A percentile compares a stretch with the other conserved stretches of the same genome.
Evolutionary conservation across 1,140 invertebrate genomes (phyloP).

Genomic region (Spodoptera litura): DNA sequence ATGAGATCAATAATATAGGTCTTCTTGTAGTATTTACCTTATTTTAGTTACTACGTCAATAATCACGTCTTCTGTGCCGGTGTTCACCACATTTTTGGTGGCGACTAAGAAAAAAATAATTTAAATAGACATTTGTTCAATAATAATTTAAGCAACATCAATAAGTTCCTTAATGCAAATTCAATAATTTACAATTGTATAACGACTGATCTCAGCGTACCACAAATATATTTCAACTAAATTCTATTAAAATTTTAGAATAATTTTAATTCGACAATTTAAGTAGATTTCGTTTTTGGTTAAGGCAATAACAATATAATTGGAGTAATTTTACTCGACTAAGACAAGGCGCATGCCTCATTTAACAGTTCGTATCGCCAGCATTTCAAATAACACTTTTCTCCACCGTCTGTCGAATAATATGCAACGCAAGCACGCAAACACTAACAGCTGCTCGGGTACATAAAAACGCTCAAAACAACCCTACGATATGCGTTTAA

Average conservation of each 20-base stretch:
- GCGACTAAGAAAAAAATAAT: too few relatives aligned
- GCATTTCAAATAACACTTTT: neutral
- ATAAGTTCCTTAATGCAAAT: too few relatives aligned
- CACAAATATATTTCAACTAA: too few relatives aligned
- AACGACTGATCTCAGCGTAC: too few relatives aligned
- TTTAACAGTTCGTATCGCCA: neutral
- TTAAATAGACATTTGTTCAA: too few relatives aligned
- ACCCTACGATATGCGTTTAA: constrained; percentile 26
- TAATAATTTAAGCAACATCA: neutral
- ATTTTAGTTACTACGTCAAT: too few relatives aligned
- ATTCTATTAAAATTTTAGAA: too few relatives aligned
- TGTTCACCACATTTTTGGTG: too few relatives aligned
- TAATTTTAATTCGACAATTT: neutral
- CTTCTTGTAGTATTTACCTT: neutral
- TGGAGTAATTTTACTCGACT: constrained; percentile 11
- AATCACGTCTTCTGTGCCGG: too few relatives aligned
- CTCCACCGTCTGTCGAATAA: neutral
- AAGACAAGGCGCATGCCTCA: neutral
- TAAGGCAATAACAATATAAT: neutral
- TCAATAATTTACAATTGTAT: too few relatives aligned
- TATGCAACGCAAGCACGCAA: constrained; percentile 1
- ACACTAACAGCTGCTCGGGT: constrained; percentile 4
- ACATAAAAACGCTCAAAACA: neutral
- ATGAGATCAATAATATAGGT: too few relatives aligned
- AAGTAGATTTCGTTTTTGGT: neutral